A percentile compares a stretch with the other conserved stretches of the same genome.
Conservation (phyloP, 2,113 vertebrate genomes). For the Vulpes lagopus region DNA sequence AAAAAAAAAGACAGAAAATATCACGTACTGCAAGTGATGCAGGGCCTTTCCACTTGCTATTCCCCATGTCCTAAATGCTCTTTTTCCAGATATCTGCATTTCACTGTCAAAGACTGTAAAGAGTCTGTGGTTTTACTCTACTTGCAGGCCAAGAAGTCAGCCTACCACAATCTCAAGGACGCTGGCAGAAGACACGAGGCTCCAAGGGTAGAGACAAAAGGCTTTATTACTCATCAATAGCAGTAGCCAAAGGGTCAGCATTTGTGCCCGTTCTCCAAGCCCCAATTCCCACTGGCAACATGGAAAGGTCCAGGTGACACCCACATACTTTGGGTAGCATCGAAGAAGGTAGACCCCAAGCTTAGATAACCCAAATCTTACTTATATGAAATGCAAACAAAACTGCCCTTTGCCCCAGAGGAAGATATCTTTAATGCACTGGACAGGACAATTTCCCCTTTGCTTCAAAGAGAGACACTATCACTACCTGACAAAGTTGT, state of each 20-base stretch:
- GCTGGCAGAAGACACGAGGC: background rate
- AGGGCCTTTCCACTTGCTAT: background rate
- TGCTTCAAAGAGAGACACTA: slow-evolving; percentile 20
- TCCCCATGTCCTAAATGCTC: background rate
- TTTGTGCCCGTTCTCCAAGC: background rate
- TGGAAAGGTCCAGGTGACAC: background rate
- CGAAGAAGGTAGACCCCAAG: background rate
- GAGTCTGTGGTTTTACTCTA: background rate
- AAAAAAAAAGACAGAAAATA: background rate
- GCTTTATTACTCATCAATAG: background rate
- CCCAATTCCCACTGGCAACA: background rate
- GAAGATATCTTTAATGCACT: slow-evolving; percentile 13
- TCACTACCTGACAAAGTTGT: background rate
- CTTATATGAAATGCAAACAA: slow-evolving; percentile 45
- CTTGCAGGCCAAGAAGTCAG: background rate
- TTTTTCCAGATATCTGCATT: background rate
- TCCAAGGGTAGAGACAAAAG: background rate
- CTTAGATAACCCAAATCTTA: background rate
- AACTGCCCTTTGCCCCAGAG: background rate
- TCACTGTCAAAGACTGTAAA: background rate
- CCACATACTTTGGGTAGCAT: background rate
- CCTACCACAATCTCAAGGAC: background rate
- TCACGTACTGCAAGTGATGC: background rate
- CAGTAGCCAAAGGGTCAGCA: background rate
- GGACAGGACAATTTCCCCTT: slow-evolving; percentile 1